Evolutionary conservation across 2,797 vertebrate genomes (phyloP).

Genomic region (Crocidura indochinensis): DNA sequence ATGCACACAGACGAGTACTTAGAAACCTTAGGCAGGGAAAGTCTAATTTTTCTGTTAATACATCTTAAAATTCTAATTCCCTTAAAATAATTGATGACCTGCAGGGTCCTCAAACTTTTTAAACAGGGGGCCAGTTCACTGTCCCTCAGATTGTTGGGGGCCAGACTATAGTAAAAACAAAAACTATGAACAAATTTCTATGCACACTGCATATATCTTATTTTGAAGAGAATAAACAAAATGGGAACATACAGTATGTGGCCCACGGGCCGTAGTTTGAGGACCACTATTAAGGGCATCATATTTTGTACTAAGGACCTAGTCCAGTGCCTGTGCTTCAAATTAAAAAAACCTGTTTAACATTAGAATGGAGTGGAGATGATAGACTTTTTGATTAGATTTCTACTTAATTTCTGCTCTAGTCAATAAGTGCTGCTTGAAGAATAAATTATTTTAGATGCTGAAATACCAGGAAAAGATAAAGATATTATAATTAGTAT

Average conservation of each 20-base stretch:
- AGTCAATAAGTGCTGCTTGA: slow-evolving; percentile 42
- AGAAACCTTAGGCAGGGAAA: slow-evolving; percentile 6
- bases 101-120: too few relatives aligned
- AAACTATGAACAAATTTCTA: too few relatives aligned
- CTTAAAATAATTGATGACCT: slow-evolving; percentile 16
- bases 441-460: neutral
- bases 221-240: too few relatives aligned
- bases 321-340: neutral
- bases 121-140: too few relatives aligned
- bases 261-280: too few relatives aligned
- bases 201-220: too few relatives aligned
- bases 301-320: neutral
- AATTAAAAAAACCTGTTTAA: neutral
- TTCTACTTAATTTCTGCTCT: slow-evolving; percentile 27
- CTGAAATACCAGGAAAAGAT: neutral
- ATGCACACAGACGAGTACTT: neutral
- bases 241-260: too few relatives aligned
- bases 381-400: neutral
- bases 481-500: too few relatives aligned
- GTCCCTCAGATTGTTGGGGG: too few relatives aligned
- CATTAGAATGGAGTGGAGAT: neutral
- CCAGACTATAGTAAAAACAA: too few relatives aligned
- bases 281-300: too few relatives aligned
- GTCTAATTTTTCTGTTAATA: neutral
- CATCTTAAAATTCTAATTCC: slow-evolving; percentile 47